Conservation (phyloP, 2,113 vertebrate genomes). For the Cephalopterus ornatus region DNA sequence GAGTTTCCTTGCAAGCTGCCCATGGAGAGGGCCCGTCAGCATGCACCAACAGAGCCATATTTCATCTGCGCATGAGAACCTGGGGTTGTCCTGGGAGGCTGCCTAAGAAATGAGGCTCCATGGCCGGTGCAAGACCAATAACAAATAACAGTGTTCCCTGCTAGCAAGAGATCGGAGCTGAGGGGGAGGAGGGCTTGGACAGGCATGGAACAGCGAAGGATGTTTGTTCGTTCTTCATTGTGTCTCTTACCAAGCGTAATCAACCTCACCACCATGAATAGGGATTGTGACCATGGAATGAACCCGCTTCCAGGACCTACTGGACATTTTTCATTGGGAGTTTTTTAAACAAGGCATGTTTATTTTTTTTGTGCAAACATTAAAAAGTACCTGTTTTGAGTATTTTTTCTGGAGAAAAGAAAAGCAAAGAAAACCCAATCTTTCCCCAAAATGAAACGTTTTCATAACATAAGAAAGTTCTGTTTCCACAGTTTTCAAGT, state of each 20-base stretch:
- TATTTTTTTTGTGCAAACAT: not conserved
- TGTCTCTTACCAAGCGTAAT: not conserved
- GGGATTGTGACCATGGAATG: not conserved
- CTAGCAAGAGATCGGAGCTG: not conserved
- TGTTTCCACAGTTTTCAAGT: not conserved
- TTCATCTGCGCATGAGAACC: not conserved
- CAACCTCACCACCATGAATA: not conserved
- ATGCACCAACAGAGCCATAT: not conserved
- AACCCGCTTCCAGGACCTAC: not conserved
- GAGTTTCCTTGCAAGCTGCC: conserved; percentile 11
- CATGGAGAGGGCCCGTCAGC: conserved; percentile 1
- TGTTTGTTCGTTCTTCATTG: not conserved
- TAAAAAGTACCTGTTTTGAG: not conserved
- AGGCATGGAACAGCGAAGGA: not conserved
- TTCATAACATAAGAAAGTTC: not conserved
- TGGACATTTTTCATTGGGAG: not conserved
- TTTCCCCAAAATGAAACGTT: not conserved
- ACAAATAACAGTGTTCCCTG: not conserved
- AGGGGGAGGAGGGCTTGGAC: not conserved
- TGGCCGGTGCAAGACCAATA: not conserved
- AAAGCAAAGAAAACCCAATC: not conserved
- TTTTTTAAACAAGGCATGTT: not conserved
- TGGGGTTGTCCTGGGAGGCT: not conserved
- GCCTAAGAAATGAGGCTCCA: not conserved
- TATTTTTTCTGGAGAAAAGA: not conserved